Conservation (phyloP, 2,797 vertebrate genomes). For the Fistularia commersonii region DNA sequence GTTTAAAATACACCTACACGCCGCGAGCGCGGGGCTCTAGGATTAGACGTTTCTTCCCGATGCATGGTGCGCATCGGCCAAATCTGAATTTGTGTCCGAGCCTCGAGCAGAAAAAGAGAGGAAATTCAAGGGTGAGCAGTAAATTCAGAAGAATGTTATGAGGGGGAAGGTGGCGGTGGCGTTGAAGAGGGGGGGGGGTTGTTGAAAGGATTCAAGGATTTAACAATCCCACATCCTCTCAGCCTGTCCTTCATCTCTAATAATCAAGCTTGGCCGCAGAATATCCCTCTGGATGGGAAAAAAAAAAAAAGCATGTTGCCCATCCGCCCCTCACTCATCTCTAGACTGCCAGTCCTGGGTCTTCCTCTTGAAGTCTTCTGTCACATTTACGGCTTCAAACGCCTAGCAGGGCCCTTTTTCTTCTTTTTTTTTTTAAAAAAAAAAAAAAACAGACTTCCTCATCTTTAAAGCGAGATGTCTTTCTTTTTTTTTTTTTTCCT, state of each 20-base stretch:
- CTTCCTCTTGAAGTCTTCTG: constrained; percentile 77
- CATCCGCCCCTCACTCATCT: constrained; percentile 76
- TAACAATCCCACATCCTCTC: constrained; percentile 76
- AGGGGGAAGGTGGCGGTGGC: too few relatives aligned
- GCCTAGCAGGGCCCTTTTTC: constrained; percentile 65
- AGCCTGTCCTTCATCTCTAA: constrained; percentile 77
- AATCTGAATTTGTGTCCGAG: constrained; percentile 46
- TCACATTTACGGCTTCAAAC: constrained; percentile 80
- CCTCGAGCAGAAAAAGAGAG: constrained; percentile 41
- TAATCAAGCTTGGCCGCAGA: constrained; percentile 79
- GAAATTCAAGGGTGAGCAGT: constrained; percentile 56
- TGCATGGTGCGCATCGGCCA: too few relatives aligned
- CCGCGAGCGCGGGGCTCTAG: too few relatives aligned
- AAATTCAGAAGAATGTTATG: constrained; percentile 64
- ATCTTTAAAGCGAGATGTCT: constrained; percentile 76
- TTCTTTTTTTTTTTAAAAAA: too few relatives aligned
- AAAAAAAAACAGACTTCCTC: constrained; percentile 73
- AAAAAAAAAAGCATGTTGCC: constrained; percentile 73
- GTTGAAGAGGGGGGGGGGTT: constrained; percentile 61
- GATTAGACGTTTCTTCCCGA: too few relatives aligned
- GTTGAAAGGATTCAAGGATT: constrained; percentile 75
- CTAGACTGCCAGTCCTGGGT: constrained; percentile 75
- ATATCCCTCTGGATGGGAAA: constrained; percentile 72
- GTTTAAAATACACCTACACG: too few relatives aligned
- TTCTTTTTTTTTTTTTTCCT: constrained; percentile 55